Percentiles rank a stretch among this genome's conserved stretches.
Evolutionary conservation across 1,140 invertebrate species (phyloP).

Genomic region (Planococcus citri): DNA sequence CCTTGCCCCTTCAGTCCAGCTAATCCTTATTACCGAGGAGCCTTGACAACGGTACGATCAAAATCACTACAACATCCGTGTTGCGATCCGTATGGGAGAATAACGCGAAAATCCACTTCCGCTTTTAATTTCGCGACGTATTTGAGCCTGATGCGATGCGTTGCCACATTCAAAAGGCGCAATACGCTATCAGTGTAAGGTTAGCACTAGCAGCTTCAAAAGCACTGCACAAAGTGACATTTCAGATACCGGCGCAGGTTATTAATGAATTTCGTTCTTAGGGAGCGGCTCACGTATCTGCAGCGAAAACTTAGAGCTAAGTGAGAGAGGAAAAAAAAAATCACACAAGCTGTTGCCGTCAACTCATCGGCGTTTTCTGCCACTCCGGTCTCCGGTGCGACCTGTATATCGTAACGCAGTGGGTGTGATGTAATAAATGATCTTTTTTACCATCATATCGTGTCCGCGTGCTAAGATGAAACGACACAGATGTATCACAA

Average conservation of each 20-base stretch:
- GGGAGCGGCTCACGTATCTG: slow-evolving; percentile 13
- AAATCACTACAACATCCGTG: too few relatives aligned
- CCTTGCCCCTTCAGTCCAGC: too few relatives aligned
- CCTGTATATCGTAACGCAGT: not conserved
- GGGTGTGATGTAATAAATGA: slow-evolving; percentile 8
- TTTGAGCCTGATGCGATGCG: not conserved
- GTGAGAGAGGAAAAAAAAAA: not conserved
- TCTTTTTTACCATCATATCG: slow-evolving; percentile 9
- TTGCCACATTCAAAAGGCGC: not conserved
- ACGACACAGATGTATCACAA: slow-evolving; percentile 11
- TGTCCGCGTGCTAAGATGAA: not conserved
- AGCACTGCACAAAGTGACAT: slow-evolving; percentile 15
- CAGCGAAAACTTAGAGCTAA: not conserved
- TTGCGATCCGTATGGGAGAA: not conserved
- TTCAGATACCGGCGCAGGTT: slow-evolving; percentile 11
- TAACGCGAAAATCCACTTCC: slow-evolving; percentile 11
- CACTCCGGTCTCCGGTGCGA: not conserved
- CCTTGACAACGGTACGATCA: too few relatives aligned
- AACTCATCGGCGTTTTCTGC: slow-evolving; percentile 16
- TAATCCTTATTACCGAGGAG: too few relatives aligned
- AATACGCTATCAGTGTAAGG: not conserved
- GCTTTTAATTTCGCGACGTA: slow-evolving; percentile 8
- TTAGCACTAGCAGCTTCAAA: not conserved
- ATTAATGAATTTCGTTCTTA: slow-evolving; percentile 19
- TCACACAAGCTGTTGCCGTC: slow-evolving; percentile 17